These are phyloP conservation scores for Zosterops lateralis DNA, from an alignment of 2,113 vertebrate species.

Conservation along the genomic window DNA sequence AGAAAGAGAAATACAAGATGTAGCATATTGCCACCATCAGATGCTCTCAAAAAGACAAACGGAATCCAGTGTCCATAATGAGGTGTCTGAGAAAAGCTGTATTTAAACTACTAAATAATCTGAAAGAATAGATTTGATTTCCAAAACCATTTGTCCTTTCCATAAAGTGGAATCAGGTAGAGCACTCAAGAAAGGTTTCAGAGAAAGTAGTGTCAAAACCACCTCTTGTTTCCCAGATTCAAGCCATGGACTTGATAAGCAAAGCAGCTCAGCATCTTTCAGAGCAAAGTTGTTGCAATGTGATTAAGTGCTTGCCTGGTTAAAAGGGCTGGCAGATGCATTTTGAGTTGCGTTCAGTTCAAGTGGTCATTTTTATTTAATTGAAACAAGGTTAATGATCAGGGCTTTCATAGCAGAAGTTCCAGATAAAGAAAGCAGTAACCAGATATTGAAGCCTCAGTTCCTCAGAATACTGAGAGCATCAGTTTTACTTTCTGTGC, in stretches of 20 bases:
- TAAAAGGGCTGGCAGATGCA: neutral
- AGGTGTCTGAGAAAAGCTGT: neutral
- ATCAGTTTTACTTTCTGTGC: neutral
- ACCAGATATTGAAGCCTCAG: neutral
- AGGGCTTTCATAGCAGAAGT: neutral
- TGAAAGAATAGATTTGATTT: neutral
- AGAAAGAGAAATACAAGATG: neutral
- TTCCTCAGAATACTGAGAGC: neutral
- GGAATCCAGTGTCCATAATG: neutral
- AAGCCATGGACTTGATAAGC: neutral
- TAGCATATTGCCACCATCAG: too few species aligned
- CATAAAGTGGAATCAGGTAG: neutral
- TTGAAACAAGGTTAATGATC: neutral
- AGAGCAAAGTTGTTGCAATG: neutral
- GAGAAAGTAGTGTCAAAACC: neutral
- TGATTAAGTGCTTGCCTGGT: neutral
- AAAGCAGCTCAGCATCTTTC: neutral
- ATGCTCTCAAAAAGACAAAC: neutral
- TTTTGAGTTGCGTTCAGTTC: neutral
- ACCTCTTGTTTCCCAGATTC: neutral
- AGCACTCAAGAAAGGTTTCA: neutral
- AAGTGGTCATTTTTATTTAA: neutral
- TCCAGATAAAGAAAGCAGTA: neutral
- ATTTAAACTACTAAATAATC: neutral
- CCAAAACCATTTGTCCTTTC: neutral